Percentiles rank a stretch among this genome's conserved stretches.
These are phyloP conservation scores for Falco peregrinus DNA, from an alignment of 2,797 vertebrate species.

Conservation along the genomic window DNA sequence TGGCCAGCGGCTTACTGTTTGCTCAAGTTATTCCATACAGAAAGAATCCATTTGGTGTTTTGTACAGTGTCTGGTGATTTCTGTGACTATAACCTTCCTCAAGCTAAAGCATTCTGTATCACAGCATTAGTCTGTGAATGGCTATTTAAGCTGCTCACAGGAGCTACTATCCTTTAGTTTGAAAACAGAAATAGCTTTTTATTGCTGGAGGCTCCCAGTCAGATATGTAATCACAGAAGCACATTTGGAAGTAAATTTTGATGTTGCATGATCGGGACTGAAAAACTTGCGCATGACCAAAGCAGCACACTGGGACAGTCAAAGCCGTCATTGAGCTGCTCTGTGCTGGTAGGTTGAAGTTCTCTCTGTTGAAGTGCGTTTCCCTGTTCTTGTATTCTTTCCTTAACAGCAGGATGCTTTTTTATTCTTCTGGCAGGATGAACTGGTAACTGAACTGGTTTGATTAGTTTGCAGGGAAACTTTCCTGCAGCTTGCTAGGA, in stretches of 20 bases:
- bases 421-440: not conserved
- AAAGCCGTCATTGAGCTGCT: fast-evolving
- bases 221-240: not conserved
- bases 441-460: not conserved
- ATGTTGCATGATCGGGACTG: not conserved
- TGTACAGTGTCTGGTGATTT: too few species aligned
- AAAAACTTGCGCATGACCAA: not conserved
- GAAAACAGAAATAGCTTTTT: not conserved
- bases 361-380: not conserved
- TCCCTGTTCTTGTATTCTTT: not conserved
- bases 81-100: too few species aligned
- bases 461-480: too few species aligned
- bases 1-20: too few species aligned
- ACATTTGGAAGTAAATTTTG: not conserved
- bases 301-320: not conserved
- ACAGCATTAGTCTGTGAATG: too few species aligned
- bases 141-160: not conserved
- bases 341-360: not conserved
- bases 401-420: not conserved
- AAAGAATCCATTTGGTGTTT: too few species aligned
- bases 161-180: not conserved
- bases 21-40: too few species aligned
- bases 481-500: too few species aligned
- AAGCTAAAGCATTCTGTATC: too few species aligned
- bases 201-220: not conserved